Percentiles rank a stretch among this genome's conserved stretches.
Evolutionary conservation across 1,140 invertebrate species (phyloP).

Genomic region (Dysdera silvatica): DNA sequence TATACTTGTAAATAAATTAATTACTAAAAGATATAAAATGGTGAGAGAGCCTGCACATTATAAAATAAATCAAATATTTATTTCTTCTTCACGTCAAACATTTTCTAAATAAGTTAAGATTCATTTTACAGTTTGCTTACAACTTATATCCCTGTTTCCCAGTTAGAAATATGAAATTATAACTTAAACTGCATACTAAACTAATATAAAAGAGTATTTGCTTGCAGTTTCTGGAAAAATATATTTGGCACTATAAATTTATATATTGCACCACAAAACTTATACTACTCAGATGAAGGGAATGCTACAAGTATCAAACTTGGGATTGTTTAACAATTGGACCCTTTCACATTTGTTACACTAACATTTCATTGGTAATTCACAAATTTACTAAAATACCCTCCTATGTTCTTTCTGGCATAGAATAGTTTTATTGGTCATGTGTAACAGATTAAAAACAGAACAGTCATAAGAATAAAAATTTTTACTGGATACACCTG

Average conservation of each 20-base stretch:
- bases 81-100: too few relatives aligned
- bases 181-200: too few relatives aligned
- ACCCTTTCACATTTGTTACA: constrained; percentile 22
- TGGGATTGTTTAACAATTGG: constrained; percentile 25
- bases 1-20: too few relatives aligned
- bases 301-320: constrained; percentile 17
- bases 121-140: too few relatives aligned
- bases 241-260: constrained; percentile 27
- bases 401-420: background rate
- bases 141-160: too few relatives aligned
- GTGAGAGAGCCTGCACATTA: too few relatives aligned
- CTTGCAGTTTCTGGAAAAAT: too few relatives aligned
- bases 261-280: constrained; percentile 26
- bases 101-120: too few relatives aligned
- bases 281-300: constrained; percentile 17
- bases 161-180: too few relatives aligned
- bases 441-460: constrained; percentile 5
- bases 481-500: constrained; percentile 3
- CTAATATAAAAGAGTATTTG: too few relatives aligned
- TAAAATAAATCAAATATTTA: too few relatives aligned
- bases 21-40: too few relatives aligned
- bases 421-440: background rate
- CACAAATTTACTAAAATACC: background rate
- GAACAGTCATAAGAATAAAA: constrained; percentile 2
- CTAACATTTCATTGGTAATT: constrained; percentile 10